A percentile compares a stretch with the other conserved stretches of the same genome.
Evolutionary conservation across 2,113 vertebrate species (phyloP).

Genomic region (Bos indicus): DNA sequence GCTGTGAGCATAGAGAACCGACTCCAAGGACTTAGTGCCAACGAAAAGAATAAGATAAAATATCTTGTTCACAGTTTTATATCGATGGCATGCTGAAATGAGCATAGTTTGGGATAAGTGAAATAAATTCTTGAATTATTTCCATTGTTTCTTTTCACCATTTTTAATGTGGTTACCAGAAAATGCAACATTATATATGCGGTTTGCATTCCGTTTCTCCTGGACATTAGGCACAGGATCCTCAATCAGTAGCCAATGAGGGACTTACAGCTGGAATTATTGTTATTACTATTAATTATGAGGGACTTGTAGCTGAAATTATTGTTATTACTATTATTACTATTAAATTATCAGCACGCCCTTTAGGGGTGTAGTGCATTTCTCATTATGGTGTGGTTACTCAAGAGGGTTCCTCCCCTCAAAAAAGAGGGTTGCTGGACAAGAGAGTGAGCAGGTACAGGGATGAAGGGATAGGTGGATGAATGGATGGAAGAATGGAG

Average conservation of each 20-base stretch:
- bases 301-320: background rate
- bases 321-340: background rate
- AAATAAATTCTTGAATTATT: background rate
- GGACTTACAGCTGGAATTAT: background rate
- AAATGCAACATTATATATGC: fast-evolving
- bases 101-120: too few species aligned
- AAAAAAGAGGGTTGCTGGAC: background rate
- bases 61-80: fast-evolving
- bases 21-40: background rate
- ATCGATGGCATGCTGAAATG: fast-evolving
- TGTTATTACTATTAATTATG: background rate
- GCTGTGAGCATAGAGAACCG: fast-evolving
- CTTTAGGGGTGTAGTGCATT: fast-evolving
- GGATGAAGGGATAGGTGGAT: too few species aligned
- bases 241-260: background rate
- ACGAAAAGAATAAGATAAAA: fast-evolving
- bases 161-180: background rate
- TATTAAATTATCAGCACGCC: too few species aligned
- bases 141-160: too few species aligned
- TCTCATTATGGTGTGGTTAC: too few species aligned
- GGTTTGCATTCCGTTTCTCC: fast-evolving
- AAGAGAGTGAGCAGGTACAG: background rate
- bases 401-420: background rate
- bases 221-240: background rate
- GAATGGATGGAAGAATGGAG: background rate